A percentile compares a stretch with the other conserved stretches of the same genome.
These are phyloP conservation scores for Odontocolon sp. DNA, from an alignment of 2,888 invertebrate genomes.

Conservation along the genomic window DNA sequence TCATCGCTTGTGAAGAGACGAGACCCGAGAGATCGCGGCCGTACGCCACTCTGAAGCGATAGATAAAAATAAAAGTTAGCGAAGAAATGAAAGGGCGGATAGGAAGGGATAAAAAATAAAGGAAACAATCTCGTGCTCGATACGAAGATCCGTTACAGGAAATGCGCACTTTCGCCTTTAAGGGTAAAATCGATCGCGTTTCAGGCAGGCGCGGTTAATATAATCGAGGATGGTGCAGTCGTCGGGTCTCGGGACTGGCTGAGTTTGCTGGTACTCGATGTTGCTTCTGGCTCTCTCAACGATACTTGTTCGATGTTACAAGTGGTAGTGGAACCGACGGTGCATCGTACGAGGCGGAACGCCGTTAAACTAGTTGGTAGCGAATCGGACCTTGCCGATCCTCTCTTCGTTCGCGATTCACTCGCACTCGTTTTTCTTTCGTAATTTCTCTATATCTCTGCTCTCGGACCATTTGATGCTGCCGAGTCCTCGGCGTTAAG, in stretches of 20 bases:
- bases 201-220: conserved; percentile 46
- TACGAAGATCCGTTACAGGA: conserved; percentile 58
- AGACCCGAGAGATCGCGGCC: conserved; percentile 19
- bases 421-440: background rate
- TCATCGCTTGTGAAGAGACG: background rate
- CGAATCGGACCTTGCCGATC: conserved; percentile 59
- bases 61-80: background rate
- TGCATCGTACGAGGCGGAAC: conserved; percentile 62
- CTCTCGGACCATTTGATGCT: conserved; percentile 34
- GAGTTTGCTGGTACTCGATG: background rate
- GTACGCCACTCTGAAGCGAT: background rate
- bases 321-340: conserved; percentile 36
- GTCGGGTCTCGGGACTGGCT: conserved; percentile 12
- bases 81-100: background rate
- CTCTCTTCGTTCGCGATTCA: conserved; percentile 11
- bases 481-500: conserved; percentile 56
- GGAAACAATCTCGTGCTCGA: conserved; percentile 54
- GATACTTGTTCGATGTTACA: background rate
- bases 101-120: conserved; percentile 26
- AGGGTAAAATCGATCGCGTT: conserved; percentile 58
- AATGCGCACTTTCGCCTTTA: conserved; percentile 60
- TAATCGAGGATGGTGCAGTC: conserved; percentile 42
- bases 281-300: conserved; percentile 14
- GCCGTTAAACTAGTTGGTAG: conserved; percentile 60
- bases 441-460: background rate